These are phyloP conservation scores for Acrobasis repandana DNA, from an alignment of 2,888 invertebrate species.

Conservation along the genomic window DNA sequence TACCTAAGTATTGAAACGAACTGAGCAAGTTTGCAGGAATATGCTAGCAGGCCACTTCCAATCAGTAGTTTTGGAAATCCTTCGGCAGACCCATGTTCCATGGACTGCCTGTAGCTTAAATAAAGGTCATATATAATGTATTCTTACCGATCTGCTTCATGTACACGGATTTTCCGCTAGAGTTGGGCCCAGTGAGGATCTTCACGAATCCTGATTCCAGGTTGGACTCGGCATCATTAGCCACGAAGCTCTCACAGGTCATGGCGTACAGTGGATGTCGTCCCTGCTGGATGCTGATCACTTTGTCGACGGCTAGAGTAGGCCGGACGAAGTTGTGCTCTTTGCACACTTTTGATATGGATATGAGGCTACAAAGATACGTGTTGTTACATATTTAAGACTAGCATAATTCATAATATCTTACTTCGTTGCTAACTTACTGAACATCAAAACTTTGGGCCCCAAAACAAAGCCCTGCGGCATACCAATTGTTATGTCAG, in stretches of 20 bases:
- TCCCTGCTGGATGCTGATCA: slow-evolving; percentile 85
- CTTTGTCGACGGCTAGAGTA: slow-evolving; percentile 77
- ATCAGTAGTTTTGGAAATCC: too few species aligned
- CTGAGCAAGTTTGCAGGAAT: too few species aligned
- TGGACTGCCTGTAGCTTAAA: too few species aligned
- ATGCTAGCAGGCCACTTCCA: too few species aligned
- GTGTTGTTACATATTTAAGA: too few species aligned
- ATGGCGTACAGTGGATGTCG: slow-evolving; percentile 90
- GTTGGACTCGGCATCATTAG: slow-evolving; percentile 87
- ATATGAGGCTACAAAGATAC: slow-evolving; percentile 81
- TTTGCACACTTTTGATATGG: slow-evolving; percentile 85
- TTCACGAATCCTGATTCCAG: slow-evolving; percentile 83
- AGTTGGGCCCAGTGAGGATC: slow-evolving; percentile 94
- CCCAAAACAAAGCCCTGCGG: background rate
- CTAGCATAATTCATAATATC: too few species aligned
- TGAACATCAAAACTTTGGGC: background rate
- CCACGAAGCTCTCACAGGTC: slow-evolving; percentile 85
- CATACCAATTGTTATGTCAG: background rate
- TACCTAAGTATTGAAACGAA: too few species aligned
- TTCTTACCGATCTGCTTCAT: slow-evolving; percentile 87
- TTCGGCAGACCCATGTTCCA: too few species aligned
- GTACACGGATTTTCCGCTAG: slow-evolving; percentile 96
- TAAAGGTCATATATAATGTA: background rate
- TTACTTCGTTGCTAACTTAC: background rate
- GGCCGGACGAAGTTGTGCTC: slow-evolving; percentile 87